Evolutionary conservation across 2,113 vertebrate genomes (phyloP).

Genomic region (Monopterus albus): DNA sequence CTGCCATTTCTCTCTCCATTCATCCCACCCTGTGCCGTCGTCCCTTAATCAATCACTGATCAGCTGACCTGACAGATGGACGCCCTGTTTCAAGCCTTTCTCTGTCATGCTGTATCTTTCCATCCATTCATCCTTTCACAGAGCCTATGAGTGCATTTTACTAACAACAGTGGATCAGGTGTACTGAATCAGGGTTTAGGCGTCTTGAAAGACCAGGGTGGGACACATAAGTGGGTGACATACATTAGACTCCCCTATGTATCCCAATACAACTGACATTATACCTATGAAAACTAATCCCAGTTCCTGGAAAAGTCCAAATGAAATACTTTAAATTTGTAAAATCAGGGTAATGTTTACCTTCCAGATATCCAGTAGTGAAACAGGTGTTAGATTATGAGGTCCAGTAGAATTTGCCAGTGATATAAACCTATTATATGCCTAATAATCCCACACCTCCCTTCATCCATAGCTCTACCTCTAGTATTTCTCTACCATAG

Average conservation of each 20-base stretch:
- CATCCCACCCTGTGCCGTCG: constrained; percentile 48
- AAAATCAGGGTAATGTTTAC: background rate
- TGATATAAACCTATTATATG: background rate
- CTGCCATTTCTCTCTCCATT: constrained; percentile 51
- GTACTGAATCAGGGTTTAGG: constrained; percentile 39
- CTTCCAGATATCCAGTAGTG: no score
- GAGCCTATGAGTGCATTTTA: constrained; percentile 19
- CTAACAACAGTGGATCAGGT: constrained; percentile 42
- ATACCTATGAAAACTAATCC: background rate
- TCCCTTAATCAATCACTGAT: constrained; percentile 60
- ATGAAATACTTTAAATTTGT: background rate
- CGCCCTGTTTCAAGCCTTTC: constrained; percentile 31
- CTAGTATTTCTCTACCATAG: no score
- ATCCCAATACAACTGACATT: background rate
- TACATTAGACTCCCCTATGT: constrained; percentile 16
- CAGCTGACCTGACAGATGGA: constrained; percentile 66
- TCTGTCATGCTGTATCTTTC: constrained; percentile 3
- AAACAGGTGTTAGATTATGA: background rate
- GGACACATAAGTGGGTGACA: constrained; percentile 20
- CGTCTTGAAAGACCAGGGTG: constrained; percentile 34
- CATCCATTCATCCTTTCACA: constrained; percentile 9
- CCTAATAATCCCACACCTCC: background rate
- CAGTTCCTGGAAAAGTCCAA: background rate
- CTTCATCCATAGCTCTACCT: no score
- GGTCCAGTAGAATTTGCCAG: background rate